Evolutionary conservation across 2,113 vertebrate genomes (phyloP).

Genomic region (Brachyhypopomus occidentalis): DNA sequence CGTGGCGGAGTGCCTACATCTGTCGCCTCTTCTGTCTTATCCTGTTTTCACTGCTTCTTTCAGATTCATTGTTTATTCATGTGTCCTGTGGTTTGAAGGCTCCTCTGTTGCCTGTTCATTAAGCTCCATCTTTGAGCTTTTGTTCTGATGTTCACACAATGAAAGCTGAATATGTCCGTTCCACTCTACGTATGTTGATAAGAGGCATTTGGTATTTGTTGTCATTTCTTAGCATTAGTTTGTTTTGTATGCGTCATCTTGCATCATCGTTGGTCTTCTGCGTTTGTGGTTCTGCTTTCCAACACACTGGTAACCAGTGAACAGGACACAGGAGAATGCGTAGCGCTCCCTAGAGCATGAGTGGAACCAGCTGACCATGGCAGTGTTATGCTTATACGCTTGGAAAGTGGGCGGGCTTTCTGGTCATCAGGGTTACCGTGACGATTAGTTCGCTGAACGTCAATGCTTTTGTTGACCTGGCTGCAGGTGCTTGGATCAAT

Average conservation of each 20-base stretch:
- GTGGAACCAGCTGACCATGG: too few species aligned
- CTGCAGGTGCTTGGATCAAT: neutral
- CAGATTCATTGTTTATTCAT: constrained; percentile 13
- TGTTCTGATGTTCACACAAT: constrained; percentile 5
- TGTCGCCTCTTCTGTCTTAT: neutral
- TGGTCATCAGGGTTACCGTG: too few species aligned
- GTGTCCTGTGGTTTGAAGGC: neutral
- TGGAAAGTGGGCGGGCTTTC: too few species aligned
- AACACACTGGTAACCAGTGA: too few species aligned
- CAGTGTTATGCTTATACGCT: too few species aligned
- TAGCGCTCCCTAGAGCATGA: too few species aligned
- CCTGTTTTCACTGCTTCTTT: neutral
- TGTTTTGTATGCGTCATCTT: neutral
- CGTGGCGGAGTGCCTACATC: neutral
- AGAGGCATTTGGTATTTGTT: neutral
- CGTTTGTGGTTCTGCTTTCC: too few species aligned
- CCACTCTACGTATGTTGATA: neutral
- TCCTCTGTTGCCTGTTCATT: neutral
- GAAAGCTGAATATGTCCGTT: constrained; percentile 10
- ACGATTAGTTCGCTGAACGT: too few species aligned
- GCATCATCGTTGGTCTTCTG: too few species aligned
- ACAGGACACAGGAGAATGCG: too few species aligned
- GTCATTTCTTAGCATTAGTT: neutral
- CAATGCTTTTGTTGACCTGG: too few species aligned
- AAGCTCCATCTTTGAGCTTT: constrained; percentile 25